Evolutionary conservation across 2,888 invertebrate species (phyloP).

Genomic region (Drosophila mimica): DNA sequence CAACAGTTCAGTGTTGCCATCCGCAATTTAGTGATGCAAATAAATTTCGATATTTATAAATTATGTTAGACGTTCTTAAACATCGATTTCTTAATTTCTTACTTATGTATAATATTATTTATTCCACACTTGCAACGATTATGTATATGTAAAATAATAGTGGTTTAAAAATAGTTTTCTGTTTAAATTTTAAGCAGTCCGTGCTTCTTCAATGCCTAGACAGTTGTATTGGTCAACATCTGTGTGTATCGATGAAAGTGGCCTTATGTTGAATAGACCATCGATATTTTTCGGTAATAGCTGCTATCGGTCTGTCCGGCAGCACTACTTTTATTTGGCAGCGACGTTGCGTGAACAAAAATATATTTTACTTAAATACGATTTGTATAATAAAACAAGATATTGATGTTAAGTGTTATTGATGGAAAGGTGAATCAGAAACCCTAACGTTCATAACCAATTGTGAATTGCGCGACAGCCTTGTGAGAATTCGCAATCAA

Average conservation of each 20-base stretch:
- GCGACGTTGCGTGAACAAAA: slow-evolving; percentile 79
- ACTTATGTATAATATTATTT: neutral
- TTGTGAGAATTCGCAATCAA: slow-evolving; percentile 36
- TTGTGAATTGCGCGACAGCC: slow-evolving; percentile 27
- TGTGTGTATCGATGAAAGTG: slow-evolving; percentile 19
- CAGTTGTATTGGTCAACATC: neutral
- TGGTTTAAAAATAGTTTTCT: neutral
- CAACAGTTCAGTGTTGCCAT: slow-evolving; percentile 53
- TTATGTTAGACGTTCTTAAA: neutral
- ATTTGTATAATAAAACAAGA: slow-evolving; percentile 55
- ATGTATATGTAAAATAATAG: neutral
- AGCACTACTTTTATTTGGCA: slow-evolving; percentile 60
- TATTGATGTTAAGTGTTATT: slow-evolving; percentile 60
- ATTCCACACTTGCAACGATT: neutral
- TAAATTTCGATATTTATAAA: slow-evolving; percentile 25
- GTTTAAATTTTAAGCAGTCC: neutral
- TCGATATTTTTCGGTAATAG: slow-evolving; percentile 11
- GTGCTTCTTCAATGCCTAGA: neutral
- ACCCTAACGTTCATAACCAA: slow-evolving; percentile 24
- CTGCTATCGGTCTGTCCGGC: slow-evolving; percentile 41
- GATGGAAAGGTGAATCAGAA: slow-evolving; percentile 64
- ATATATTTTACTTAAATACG: slow-evolving; percentile 74
- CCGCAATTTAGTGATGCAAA: slow-evolving; percentile 35
- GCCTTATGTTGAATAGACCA: neutral
- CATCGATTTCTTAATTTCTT: slow-evolving; percentile 16